Percentiles rank a stretch among this genome's conserved stretches.
phyloP scores from a whole-genome alignment of 2,888 invertebrate genomes.

The Ischnus inquisitorius region DNA sequence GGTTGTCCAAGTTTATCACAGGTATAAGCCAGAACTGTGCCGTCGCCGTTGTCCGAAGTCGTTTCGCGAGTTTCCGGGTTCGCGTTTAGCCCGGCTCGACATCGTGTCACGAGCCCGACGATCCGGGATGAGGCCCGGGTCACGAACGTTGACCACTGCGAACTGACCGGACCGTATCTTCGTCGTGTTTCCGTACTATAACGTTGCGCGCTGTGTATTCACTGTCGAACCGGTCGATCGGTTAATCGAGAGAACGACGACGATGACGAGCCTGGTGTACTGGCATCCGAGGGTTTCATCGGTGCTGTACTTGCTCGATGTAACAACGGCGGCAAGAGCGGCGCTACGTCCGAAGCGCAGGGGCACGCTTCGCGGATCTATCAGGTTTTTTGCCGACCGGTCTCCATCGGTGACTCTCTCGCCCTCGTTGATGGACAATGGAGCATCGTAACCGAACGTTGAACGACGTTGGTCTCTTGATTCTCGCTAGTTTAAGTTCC shows the following conservation, averaged over 20 bases:
- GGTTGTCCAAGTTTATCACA: slow-evolving; percentile 36
- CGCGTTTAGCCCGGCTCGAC: slow-evolving; percentile 33
- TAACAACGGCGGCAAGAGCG: background rate
- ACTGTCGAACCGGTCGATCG: slow-evolving; percentile 69
- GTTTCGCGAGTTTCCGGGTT: slow-evolving; percentile 67
- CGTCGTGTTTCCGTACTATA: slow-evolving; percentile 2
- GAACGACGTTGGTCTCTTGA: slow-evolving; percentile 10
- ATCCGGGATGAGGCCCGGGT: slow-evolving; percentile 63
- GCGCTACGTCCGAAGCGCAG: slow-evolving; percentile 1
- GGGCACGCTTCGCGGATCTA: slow-evolving; percentile 52
- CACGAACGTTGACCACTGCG: slow-evolving; percentile 65
- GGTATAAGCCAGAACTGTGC: slow-evolving; percentile 57
- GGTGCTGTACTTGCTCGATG: slow-evolving; percentile 6
- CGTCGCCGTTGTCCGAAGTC: slow-evolving; percentile 49
- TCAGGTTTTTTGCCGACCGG: slow-evolving; percentile 49
- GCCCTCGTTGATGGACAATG: background rate
- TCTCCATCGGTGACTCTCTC: slow-evolving; percentile 21
- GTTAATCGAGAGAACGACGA: slow-evolving; percentile 62
- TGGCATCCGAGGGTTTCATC: slow-evolving; percentile 3
- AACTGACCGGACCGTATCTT: slow-evolving; percentile 24
- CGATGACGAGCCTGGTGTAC: slow-evolving; percentile 47
- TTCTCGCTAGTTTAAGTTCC: slow-evolving; percentile 70
- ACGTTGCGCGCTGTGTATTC: background rate
- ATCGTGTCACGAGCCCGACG: slow-evolving; percentile 60
- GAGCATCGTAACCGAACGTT: slow-evolving; percentile 1